These are phyloP conservation scores for Phainopepla nitens DNA, from an alignment of 2,113 vertebrate species.

Conservation along the genomic window DNA sequence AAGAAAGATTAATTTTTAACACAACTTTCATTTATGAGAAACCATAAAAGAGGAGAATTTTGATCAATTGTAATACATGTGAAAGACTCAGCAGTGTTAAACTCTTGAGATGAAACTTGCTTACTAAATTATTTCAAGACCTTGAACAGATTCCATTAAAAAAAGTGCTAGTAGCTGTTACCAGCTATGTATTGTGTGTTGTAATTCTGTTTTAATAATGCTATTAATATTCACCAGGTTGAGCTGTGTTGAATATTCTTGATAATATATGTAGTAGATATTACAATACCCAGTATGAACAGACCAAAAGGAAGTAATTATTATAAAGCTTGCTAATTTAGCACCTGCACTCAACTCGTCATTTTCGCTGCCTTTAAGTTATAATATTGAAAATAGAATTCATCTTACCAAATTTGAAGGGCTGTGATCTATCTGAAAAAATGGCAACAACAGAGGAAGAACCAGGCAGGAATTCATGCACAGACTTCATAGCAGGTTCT, in stretches of 20 bases:
- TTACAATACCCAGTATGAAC: background rate
- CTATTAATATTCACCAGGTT: constrained; percentile 27
- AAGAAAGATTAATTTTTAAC: background rate
- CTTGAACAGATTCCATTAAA: background rate
- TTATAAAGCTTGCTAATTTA: background rate
- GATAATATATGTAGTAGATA: background rate
- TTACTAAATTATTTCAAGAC: background rate
- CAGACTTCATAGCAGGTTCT: background rate
- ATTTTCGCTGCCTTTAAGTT: background rate
- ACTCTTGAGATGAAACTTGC: background rate
- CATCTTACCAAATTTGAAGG: background rate
- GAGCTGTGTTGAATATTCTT: background rate
- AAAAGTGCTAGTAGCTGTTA: background rate
- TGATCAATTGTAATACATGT: background rate
- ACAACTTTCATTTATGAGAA: background rate
- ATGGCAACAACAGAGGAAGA: background rate
- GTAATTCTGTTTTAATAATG: constrained; percentile 15
- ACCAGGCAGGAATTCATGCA: background rate
- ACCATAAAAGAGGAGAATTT: background rate
- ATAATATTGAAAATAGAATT: background rate
- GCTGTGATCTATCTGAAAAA: background rate
- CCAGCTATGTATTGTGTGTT: background rate
- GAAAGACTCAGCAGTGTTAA: background rate
- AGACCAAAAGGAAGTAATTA: background rate
- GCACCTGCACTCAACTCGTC: background rate